Evolutionary conservation across 2,888 invertebrate species (phyloP), one percentile per base, ranked within the genome.

Genomic region (Andrena bucephala): DNA sequence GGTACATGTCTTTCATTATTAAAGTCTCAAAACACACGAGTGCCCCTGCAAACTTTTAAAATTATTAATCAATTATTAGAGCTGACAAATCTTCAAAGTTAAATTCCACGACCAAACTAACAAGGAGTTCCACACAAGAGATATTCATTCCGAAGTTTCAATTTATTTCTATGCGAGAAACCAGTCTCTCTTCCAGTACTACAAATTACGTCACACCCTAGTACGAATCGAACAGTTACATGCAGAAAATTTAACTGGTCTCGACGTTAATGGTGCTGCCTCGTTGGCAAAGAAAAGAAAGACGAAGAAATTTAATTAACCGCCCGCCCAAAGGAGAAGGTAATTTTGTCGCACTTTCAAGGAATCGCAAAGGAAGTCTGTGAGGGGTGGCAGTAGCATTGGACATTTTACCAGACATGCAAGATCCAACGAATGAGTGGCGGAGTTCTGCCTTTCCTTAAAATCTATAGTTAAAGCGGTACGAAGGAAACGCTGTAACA

Each of bases 271-370:
- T 77, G 68, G 85, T 27, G 10, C 66, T 57, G 33, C 77, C 54
- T 68, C 31, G 67, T 42, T 62, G 57, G 33, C 48, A 70, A 68
- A 60, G 84, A 81, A 79, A 84, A 77, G 78, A 79, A 68, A 71
- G 65, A 52, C 74, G 65, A 68, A 79, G 82, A 82, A 85, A 85
- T 84, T 85, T 85, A 85, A 85, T 85, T 85, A 85, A 85, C 81
- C 63, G 66, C 20, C 54, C 68, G 71, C 78, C 31, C 63, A 74
- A 82, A 81, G 78, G 77, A 70, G 70, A 84, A 78, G 80, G 75
- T 81, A 81, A 85, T 81, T 85, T 81, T 81, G 77, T 78, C 77
- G 77, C 81, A 73, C 77, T 81, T 81, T 36, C 74, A 77, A 71
- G 73, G 77, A 81, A 74, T 80, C 76, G 83, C 77, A 66, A 73